phyloP scores from a whole-genome alignment of 2,888 invertebrate genomes.

The Andrena praecox region DNA sequence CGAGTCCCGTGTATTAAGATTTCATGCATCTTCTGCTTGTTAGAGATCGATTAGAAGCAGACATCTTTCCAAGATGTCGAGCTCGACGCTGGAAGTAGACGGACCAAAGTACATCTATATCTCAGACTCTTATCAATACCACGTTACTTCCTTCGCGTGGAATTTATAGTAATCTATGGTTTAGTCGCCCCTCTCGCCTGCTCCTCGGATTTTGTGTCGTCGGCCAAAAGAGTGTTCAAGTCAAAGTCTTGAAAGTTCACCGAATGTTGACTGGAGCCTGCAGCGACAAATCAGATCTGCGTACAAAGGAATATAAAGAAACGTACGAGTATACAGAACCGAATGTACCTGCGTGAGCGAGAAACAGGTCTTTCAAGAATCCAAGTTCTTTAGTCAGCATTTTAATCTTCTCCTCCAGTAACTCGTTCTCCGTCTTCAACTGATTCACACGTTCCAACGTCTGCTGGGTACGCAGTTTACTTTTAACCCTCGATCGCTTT shows the following conservation, averaged over 20 bases:
- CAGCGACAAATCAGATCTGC: conserved; percentile 27
- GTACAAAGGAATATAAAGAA: not conserved
- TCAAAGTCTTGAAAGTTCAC: conserved; percentile 81
- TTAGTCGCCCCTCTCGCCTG: conserved; percentile 67
- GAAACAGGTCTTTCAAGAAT: conserved; percentile 92
- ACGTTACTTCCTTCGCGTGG: conserved; percentile 66
- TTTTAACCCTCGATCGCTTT: conserved; percentile 92
- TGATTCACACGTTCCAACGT: conserved; percentile 91
- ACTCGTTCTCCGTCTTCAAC: conserved; percentile 92
- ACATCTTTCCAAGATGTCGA: conserved; percentile 81
- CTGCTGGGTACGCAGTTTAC: conserved; percentile 91
- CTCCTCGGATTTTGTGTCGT: conserved; percentile 74
- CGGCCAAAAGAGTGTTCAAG: conserved; percentile 80
- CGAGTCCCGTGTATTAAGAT: conserved; percentile 1
- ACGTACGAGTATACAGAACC: not conserved
- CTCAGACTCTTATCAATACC: conserved; percentile 52
- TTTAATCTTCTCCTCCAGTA: conserved; percentile 92
- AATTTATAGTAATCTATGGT: conserved; percentile 59
- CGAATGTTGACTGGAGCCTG: conserved; percentile 81
- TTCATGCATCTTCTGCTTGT: conserved; percentile 24
- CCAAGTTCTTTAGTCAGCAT: conserved; percentile 92
- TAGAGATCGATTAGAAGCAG: conserved; percentile 50
- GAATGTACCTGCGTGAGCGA: conserved; percentile 91
- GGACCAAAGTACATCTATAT: conserved; percentile 58
- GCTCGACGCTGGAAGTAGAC: conserved; percentile 57